phyloP scores from a whole-genome alignment of 2,113 vertebrate genomes.

The Gallinago paraguaiae region DNA sequence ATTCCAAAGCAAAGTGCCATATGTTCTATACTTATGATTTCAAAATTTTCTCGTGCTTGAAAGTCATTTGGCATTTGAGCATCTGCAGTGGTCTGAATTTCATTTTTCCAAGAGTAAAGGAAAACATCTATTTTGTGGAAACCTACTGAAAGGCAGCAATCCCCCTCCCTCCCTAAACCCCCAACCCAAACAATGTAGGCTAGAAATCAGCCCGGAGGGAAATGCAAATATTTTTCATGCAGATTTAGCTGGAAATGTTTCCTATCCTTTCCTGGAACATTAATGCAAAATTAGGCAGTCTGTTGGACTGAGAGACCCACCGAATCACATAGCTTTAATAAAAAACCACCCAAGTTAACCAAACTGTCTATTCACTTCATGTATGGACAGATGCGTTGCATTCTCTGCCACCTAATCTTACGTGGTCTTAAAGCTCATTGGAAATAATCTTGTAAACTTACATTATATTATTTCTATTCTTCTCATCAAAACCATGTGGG shows the following conservation, averaged over 20 bases:
- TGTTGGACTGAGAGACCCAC: not conserved
- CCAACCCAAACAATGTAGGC: not conserved
- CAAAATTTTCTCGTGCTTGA: not conserved
- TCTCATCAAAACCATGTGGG: not conserved
- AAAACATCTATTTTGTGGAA: not conserved
- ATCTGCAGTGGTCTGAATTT: not conserved
- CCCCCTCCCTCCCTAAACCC: not conserved
- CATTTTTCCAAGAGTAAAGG: not conserved
- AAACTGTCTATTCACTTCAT: not conserved
- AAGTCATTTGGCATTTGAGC: slow-evolving; percentile 8
- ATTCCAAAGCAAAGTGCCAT: not conserved
- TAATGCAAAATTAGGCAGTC: not conserved
- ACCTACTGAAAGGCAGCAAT: not conserved
- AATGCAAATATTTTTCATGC: slow-evolving; percentile 27
- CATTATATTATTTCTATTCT: not conserved
- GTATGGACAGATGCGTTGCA: not conserved
- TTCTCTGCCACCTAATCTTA: not conserved
- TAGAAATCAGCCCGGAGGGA: slow-evolving; percentile 31
- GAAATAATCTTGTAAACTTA: not conserved
- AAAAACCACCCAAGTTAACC: not conserved
- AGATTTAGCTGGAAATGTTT: slow-evolving; percentile 10
- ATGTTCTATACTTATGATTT: not conserved
- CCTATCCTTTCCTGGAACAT: not conserved
- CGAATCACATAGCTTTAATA: not conserved
- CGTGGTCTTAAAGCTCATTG: not conserved